phyloP scores from a whole-genome alignment of 1,140 invertebrate species.

The Conus ventricosus region DNA sequence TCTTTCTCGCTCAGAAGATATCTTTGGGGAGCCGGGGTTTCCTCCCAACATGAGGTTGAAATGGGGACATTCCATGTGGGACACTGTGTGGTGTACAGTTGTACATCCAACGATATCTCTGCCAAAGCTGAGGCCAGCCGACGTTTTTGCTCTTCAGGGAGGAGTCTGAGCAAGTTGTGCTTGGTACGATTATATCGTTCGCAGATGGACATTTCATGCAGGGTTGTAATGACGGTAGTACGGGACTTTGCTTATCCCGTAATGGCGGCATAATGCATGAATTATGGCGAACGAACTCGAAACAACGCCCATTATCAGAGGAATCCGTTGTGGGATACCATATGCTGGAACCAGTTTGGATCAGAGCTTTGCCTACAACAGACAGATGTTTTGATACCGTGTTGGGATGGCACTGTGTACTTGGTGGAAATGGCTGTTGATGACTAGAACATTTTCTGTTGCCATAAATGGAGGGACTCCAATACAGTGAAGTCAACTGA shows the following conservation, averaged over 20 bases:
- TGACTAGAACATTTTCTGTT: slow-evolving; percentile 41
- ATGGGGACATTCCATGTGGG: slow-evolving; percentile 35
- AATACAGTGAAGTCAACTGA: slow-evolving; percentile 40
- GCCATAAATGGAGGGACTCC: slow-evolving; percentile 27
- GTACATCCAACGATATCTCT: slow-evolving; percentile 42
- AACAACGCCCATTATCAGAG: slow-evolving; percentile 42
- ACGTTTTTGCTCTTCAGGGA: slow-evolving; percentile 25
- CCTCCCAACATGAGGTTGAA: slow-evolving; percentile 34
- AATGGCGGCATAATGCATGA: slow-evolving; percentile 37
- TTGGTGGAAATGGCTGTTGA: slow-evolving; percentile 45
- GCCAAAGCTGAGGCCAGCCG: slow-evolving; percentile 41
- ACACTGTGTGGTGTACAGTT: slow-evolving; percentile 39
- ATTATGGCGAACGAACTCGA: slow-evolving; percentile 37
- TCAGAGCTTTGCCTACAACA: slow-evolving; percentile 30
- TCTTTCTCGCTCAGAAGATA: neutral
- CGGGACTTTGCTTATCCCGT: slow-evolving; percentile 28
- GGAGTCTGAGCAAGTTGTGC: slow-evolving; percentile 48
- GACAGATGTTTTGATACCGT: slow-evolving; percentile 38
- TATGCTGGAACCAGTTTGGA: slow-evolving; percentile 41
- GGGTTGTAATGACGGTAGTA: slow-evolving; percentile 54
- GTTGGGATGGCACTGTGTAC: slow-evolving; percentile 42
- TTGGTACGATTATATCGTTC: slow-evolving; percentile 54
- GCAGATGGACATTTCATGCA: slow-evolving; percentile 42
- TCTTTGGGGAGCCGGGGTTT: neutral
- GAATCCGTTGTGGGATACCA: slow-evolving; percentile 39